Base-by-base conservation (phyloP, 1,140 invertebrate species). In the Drosophila nigrodunni region DNA sequence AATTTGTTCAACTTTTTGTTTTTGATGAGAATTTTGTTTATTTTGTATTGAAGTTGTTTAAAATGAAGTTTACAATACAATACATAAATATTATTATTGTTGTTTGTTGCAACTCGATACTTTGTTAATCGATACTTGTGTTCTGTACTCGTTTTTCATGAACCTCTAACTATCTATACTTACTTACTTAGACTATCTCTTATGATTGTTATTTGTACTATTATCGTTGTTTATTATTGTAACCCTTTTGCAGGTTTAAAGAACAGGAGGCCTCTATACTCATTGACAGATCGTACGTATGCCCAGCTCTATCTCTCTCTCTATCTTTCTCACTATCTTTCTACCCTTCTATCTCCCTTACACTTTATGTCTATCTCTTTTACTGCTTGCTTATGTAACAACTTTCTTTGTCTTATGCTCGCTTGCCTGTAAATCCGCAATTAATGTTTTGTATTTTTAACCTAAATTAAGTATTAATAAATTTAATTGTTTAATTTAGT, bases 261-360 rank as follows among this genome's bases (percentile, higher is more conserved):
- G 96, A 97, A 94, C 95, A 95, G 93, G 96, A 97, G 94, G 95
- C 92, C 80, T 90, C 95, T 87, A 94, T 95, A 93, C 95, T 96
- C 93, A 94, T 96, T 94, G 96, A 97, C 93, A 94, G 96, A 96
- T 95, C 96, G 96, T 96, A 97, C 95, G 96, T 97, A 97, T 92
- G 82, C 80, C 70, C 80, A 80, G 76, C 55, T 75, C 25, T 30
- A 30, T 30, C 25, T 30, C 25, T 73, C 64, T 61, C 21, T 52
- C 10, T 52, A 5, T 49, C 58, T 62, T 4, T 52, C 74, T 60
- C 61, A 49, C 30, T 60, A 69, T 59, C 44, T 72, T 30, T 55
- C 15, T 55, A 25, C 67, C 37, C 64, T 10, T 49, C 18, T 59
- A 18, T 62, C 34, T 60, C n/a, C 52, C 13, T 64, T 9, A 58